Conservation (phyloP, 2,113 vertebrate genomes). For the Telmatochromis sp. region DNA sequence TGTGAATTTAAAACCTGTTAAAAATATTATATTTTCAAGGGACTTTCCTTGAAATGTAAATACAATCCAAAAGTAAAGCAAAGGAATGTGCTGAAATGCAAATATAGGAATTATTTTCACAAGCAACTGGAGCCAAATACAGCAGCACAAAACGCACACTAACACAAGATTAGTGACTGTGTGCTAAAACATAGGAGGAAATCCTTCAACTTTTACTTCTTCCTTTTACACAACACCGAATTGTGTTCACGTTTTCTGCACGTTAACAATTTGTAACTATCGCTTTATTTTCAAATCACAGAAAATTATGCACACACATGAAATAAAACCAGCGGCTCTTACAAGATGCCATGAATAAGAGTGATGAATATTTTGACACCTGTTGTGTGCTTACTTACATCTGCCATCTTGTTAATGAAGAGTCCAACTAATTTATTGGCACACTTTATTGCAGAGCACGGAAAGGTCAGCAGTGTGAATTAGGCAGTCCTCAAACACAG, state of each 20-base stretch:
- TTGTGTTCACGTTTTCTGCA: neutral
- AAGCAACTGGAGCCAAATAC: neutral
- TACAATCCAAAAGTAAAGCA: neutral
- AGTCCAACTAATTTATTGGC: neutral
- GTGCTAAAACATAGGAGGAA: neutral
- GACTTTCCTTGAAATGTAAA: neutral
- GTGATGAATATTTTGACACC: neutral
- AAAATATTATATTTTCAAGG: neutral
- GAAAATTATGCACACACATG: neutral
- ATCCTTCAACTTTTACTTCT: neutral
- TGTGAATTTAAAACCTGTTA: neutral
- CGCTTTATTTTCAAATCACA: neutral
- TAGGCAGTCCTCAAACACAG: neutral
- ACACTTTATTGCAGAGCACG: neutral
- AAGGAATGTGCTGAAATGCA: neutral
- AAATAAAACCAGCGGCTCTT: neutral
- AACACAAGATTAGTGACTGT: neutral
- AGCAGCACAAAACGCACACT: neutral
- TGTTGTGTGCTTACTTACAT: neutral
- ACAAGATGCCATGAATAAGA: neutral
- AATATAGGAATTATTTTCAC: neutral
- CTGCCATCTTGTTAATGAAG: neutral
- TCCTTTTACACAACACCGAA: neutral
- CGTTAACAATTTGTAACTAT: neutral
- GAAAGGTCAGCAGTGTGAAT: conserved; percentile 41